Evolutionary conservation across 2,888 invertebrate species (phyloP).

Genomic region (Hyles lineata): DNA sequence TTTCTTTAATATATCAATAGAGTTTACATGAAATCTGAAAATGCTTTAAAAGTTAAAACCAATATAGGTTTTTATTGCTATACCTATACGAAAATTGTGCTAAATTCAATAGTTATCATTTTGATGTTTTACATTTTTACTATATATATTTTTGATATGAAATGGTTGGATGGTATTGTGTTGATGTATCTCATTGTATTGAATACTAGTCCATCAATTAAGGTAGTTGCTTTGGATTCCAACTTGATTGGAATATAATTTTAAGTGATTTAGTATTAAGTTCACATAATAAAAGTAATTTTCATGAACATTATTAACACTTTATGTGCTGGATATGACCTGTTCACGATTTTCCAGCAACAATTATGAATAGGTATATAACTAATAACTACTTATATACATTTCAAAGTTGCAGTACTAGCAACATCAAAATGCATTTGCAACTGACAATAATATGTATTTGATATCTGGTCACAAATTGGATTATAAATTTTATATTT

Average conservation of each 20-base stretch:
- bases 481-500: background rate
- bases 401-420: background rate
- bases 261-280: conserved; percentile 41
- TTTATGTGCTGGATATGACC: background rate
- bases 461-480: no score
- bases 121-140: conserved; percentile 29
- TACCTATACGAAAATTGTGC: conserved; percentile 1
- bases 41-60: conserved; percentile 26
- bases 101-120: conserved; percentile 28
- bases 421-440: background rate
- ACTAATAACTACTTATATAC: background rate
- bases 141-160: conserved; percentile 51
- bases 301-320: conserved; percentile 9
- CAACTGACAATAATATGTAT: background rate
- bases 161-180: conserved; percentile 53
- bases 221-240: conserved; percentile 47
- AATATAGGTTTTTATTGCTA: background rate
- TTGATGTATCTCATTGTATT: conserved; percentile 62
- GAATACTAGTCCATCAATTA: conserved; percentile 74
- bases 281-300: conserved; percentile 34
- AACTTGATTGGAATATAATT: conserved; percentile 44
- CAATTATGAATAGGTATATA: background rate
- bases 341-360: background rate
- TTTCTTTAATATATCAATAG: conserved; percentile 15
- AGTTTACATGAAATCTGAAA: conserved; percentile 53